A percentile compares a stretch with the other conserved stretches of the same genome.
Evolutionary conservation across 2,797 vertebrate species (phyloP).

Genomic region (Aratinga solstitialis): DNA sequence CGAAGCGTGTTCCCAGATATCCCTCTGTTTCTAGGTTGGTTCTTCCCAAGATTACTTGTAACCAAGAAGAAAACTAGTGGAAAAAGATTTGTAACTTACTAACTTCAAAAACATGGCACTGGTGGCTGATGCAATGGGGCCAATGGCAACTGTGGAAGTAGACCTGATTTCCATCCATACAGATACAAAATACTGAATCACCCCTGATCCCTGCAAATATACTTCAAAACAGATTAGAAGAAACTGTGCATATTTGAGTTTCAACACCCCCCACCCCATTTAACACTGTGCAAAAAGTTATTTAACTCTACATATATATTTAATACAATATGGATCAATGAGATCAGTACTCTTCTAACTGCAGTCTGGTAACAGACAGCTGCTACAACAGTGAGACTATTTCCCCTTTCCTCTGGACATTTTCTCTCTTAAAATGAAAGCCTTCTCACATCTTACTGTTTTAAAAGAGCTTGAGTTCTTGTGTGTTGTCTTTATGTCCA

Average conservation of each 20-base stretch:
- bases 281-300: slow-evolving; percentile 67
- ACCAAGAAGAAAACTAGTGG: neutral
- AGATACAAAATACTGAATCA: slow-evolving; percentile 61
- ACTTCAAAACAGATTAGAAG: slow-evolving; percentile 64
- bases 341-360: slow-evolving; percentile 4
- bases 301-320: slow-evolving; percentile 38
- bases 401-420: neutral
- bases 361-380: neutral
- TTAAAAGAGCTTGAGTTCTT: slow-evolving; percentile 10
- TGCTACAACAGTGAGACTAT: neutral
- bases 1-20: neutral
- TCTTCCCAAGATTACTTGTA: neutral
- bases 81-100: neutral
- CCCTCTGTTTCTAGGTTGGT: neutral
- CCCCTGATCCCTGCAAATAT: slow-evolving; percentile 65
- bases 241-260: slow-evolving; percentile 57
- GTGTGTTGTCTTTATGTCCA: slow-evolving; percentile 26
- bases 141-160: slow-evolving; percentile 54
- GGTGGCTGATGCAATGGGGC: neutral
- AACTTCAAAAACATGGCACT: slow-evolving; percentile 43
- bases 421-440: slow-evolving; percentile 23
- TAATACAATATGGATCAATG: slow-evolving; percentile 7
- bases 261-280: neutral
- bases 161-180: slow-evolving; percentile 34
- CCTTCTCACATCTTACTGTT: neutral